A percentile compares a stretch with the other conserved stretches of the same genome.
Evolutionary conservation across 2,113 vertebrate genomes (phyloP).

Genomic region (Regulus satrapa): DNA sequence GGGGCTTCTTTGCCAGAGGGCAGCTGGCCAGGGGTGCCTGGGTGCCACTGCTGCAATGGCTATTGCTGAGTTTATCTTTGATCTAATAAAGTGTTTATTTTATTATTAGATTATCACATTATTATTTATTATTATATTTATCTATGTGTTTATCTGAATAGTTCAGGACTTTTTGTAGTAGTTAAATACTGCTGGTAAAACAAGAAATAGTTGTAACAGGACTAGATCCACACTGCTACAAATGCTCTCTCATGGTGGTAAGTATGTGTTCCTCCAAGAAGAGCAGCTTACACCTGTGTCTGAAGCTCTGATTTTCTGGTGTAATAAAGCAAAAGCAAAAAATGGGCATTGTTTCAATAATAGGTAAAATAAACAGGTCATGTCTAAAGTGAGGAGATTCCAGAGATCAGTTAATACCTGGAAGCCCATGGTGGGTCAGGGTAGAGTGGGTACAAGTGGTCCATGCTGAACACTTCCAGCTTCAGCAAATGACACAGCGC

Average conservation of each 20-base stretch:
- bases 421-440: background rate
- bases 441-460: background rate
- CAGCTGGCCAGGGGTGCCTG: background rate
- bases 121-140: background rate
- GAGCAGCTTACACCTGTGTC: background rate
- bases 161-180: background rate
- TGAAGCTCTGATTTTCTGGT: background rate
- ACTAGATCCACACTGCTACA: background rate
- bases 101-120: background rate
- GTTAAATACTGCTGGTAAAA: background rate
- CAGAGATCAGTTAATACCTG: background rate
- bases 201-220: background rate
- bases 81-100: background rate
- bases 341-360: background rate
- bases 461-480: background rate
- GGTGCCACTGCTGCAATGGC: background rate
- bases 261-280: background rate
- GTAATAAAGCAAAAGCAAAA: background rate
- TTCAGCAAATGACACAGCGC: accelerated
- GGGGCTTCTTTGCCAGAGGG: background rate
- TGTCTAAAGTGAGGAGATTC: background rate
- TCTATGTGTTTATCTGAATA: background rate
- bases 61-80: background rate
- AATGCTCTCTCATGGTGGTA: background rate
- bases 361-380: background rate